phyloP scores from a whole-genome alignment of 2,797 vertebrate species.

The Cynopterus sphinx region DNA sequence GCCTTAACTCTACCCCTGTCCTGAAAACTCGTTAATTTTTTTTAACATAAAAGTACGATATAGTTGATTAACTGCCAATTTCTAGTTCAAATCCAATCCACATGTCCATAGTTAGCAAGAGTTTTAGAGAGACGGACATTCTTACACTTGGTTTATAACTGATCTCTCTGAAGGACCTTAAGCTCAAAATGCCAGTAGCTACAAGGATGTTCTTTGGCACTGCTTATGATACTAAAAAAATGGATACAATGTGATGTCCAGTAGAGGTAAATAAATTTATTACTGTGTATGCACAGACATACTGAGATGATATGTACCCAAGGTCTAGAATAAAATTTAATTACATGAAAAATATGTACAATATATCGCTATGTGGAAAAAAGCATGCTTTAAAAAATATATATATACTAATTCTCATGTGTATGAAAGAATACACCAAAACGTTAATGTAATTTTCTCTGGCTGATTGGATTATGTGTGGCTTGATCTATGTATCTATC shows the following conservation, averaged over 20 bases:
- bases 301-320: neutral
- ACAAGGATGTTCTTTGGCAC: neutral
- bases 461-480: neutral
- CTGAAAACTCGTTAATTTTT: neutral
- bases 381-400: neutral
- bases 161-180: neutral
- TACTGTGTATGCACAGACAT: neutral
- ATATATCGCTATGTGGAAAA: neutral
- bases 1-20: neutral
- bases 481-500: neutral
- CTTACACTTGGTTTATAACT: neutral
- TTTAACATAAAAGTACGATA: neutral
- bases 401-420: neutral
- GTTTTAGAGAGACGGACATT: constrained; percentile 6
- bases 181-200: neutral
- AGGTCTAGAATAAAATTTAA: constrained; percentile 1
- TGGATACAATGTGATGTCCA: neutral
- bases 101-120: neutral
- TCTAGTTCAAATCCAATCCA: neutral
- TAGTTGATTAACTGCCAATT: neutral
- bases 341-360: neutral
- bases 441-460: constrained; percentile 4
- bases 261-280: neutral
- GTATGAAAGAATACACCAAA: neutral
- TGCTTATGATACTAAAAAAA: neutral